Conservation (phyloP, 2,797 vertebrate species). For the Pangasius krempfi region DNA sequence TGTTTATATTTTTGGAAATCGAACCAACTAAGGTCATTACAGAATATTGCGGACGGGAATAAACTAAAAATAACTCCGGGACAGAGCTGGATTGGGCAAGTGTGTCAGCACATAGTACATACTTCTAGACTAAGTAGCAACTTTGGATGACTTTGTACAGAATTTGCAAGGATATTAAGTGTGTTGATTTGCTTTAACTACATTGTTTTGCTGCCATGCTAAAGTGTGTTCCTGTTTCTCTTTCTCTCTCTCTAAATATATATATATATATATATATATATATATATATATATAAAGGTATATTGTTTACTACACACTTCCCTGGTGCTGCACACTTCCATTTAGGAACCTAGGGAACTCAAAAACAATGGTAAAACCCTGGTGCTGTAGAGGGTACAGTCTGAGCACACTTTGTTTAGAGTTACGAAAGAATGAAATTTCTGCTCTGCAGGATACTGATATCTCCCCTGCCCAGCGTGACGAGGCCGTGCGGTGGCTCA, state of each 20-base stretch:
- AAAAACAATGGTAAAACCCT: not conserved
- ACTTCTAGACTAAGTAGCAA: not conserved
- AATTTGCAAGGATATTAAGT: not conserved
- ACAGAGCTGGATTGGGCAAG: not conserved
- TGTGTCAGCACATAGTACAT: not conserved
- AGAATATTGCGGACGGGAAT: not conserved
- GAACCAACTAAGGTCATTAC: not conserved
- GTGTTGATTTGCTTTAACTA: not conserved
- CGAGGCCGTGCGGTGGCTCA: slow-evolving; percentile 92
- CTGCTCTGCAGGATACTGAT: slow-evolving; percentile 83
- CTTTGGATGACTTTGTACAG: not conserved
- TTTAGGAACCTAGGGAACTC: not conserved
- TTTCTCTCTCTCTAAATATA: too few relatives aligned
- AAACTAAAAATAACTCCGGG: not conserved
- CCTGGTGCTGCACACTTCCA: not conserved
- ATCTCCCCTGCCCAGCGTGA: slow-evolving; percentile 94
- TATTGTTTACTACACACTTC: not conserved
- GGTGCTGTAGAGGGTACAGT: not conserved
- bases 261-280: too few relatives aligned
- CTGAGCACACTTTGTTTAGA: not conserved
- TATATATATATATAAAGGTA: too few relatives aligned
- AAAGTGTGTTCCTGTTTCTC: not conserved
- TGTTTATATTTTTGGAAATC: not conserved
- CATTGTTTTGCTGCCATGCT: not conserved
- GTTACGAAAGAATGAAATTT: not conserved